These are phyloP conservation scores for Schizaphis graminum DNA, from an alignment of 2,888 invertebrate species.

Conservation along the genomic window DNA sequence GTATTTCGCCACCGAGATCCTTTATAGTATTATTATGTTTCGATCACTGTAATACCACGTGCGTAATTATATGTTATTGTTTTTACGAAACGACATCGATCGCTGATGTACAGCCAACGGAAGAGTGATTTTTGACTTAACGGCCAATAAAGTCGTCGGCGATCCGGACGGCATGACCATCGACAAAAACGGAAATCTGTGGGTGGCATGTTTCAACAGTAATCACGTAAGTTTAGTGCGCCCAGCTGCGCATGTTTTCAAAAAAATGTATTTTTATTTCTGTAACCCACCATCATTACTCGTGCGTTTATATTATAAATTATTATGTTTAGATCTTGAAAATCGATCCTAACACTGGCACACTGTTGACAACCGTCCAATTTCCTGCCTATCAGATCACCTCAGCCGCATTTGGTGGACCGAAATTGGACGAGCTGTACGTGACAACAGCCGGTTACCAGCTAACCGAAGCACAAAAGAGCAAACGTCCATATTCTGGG, in stretches of 20 bases:
- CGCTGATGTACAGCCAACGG: constrained; percentile 74
- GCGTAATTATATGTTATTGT: not conserved
- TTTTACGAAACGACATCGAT: not conserved
- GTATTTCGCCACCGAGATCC: not conserved
- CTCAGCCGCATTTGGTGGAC: constrained; percentile 77
- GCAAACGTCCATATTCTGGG: constrained; percentile 59
- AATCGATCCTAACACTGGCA: constrained; percentile 74
- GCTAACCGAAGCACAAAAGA: constrained; percentile 39
- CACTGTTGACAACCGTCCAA: constrained; percentile 75
- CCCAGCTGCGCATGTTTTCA: not conserved
- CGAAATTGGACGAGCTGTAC: constrained; percentile 77
- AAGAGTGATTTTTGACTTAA: constrained; percentile 75
- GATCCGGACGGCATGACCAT: constrained; percentile 72
- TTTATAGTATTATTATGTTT: not conserved
- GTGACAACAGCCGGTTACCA: constrained; percentile 75
- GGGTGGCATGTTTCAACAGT: constrained; percentile 78
- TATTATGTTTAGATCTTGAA: constrained; percentile 71
- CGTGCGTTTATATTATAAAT: not conserved
- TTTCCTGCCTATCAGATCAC: constrained; percentile 78
- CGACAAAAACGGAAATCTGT: constrained; percentile 73
- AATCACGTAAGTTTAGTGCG: constrained; percentile 72
- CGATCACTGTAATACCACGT: not conserved
- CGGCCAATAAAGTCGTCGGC: constrained; percentile 71
- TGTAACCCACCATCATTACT: not conserved
- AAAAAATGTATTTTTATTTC: not conserved